Evolutionary conservation across 2,113 vertebrate species (phyloP), one percentile per base, ranked within the genome.

Genomic region (Dasypus novemcinctus): DNA sequence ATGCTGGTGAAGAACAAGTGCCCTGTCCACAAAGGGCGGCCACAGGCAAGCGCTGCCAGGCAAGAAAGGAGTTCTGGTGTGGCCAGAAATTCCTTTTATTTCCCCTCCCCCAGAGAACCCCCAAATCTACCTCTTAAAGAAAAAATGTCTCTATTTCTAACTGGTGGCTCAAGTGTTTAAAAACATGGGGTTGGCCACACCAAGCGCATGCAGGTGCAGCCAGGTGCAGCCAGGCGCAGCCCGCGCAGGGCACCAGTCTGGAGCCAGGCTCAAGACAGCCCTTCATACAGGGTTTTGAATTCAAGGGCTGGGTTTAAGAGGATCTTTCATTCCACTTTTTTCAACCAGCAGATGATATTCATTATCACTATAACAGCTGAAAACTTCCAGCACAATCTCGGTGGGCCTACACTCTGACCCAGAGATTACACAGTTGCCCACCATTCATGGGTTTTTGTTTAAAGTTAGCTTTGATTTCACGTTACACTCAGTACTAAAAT

Each of bases 281-380:
- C 33, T 66, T 90, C 69, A 78, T 20, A 85, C 36, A 72, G 38
- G n/a, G 52, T 20, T 52, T n/a, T 33, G 27, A 94, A 94, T 89
- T 88, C 88, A 91, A 91, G 82, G 46, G 86, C 74, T 86, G 7
- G 38, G 52, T 46, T 81, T 93, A 94, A 71, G 52, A 91, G 33
- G 41, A 59, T 68, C 14, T 63, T 96, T 88, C 59, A 85, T 46
- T 86, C 21, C 54, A 92, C 54, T 46, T 46, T 88, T 68, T 61
- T 90, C 41, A 96, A 66, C 33, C 80, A 90, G 81, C 59, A 89
- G 66, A 68, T 89, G 69, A 83, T 74, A 84, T 23, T 85, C 41
- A 63, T 38, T 36, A 81, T 82, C 84, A 93, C 78, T 85, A 29
- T 79, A 95, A 88, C 13, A 96, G 89, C 23, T 72, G 27, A 27